Evolutionary conservation across 1,140 invertebrate genomes (phyloP).

Genomic region (Oppia nitens): DNA sequence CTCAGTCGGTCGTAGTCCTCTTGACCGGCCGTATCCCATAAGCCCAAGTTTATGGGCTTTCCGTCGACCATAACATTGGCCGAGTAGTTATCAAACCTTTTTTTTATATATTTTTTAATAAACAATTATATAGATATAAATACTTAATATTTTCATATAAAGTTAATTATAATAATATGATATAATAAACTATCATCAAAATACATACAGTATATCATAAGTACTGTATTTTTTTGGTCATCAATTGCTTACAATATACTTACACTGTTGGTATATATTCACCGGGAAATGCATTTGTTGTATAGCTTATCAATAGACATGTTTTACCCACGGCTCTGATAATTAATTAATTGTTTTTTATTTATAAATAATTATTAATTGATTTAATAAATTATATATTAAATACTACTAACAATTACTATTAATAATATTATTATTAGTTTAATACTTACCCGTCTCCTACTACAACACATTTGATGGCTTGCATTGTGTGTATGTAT

Average conservation of each 20-base stretch:
- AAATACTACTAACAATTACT: neutral
- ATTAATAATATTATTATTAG: neutral
- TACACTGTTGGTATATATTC: slow-evolving; percentile 93
- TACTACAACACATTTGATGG: slow-evolving; percentile 97
- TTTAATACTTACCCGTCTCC: slow-evolving; percentile 49
- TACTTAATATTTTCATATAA: slow-evolving; percentile 32
- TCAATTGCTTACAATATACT: too few species aligned
- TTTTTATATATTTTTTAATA: slow-evolving; percentile 77
- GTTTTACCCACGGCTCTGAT: slow-evolving; percentile 91
- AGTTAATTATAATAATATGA: too few species aligned
- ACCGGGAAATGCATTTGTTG: slow-evolving; percentile 94
- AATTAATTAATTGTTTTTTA: neutral
- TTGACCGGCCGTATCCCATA: slow-evolving; percentile 84
- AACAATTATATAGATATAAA: slow-evolving; percentile 70
- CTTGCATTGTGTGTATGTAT: slow-evolving; percentile 82
- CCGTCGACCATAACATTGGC: slow-evolving; percentile 99
- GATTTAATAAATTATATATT: too few species aligned
- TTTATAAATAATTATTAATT: neutral
- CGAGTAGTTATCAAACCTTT: slow-evolving; percentile 97
- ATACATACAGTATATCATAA: too few species aligned
- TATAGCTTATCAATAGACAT: slow-evolving; percentile 97
- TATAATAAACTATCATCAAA: too few species aligned
- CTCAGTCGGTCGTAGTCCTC: slow-evolving; percentile 91
- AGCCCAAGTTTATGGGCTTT: slow-evolving; percentile 85
- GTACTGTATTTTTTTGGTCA: too few species aligned